Evolutionary conservation across 2,888 invertebrate species (phyloP).

Genomic region (Lagria hirta): DNA sequence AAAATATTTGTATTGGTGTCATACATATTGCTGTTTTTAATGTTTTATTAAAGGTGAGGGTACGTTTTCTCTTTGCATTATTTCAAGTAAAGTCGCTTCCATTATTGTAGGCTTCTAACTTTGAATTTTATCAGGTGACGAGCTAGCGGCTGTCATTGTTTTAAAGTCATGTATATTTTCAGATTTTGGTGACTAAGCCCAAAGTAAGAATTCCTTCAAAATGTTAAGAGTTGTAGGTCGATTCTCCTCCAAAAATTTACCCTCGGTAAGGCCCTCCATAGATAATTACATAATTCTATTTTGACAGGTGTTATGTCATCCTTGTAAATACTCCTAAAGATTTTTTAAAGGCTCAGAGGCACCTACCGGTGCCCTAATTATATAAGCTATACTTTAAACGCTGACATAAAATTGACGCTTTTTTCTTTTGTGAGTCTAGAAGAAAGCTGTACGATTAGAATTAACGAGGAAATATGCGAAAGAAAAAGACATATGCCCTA

Average conservation of each 20-base stretch:
- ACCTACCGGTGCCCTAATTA: conserved; percentile 3
- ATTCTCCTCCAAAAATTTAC: conserved; percentile 39
- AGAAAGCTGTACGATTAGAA: conserved; percentile 17
- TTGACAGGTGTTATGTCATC: conserved; percentile 42
- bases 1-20: too few relatives aligned
- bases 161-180: too few relatives aligned
- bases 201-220: conserved; percentile 44
- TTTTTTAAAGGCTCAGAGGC: conserved; percentile 3
- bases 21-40: too few relatives aligned
- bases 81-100: too few relatives aligned
- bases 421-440: too few relatives aligned
- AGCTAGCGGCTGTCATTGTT: too few relatives aligned
- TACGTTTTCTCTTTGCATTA: too few relatives aligned
- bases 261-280: conserved; percentile 40
- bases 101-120: too few relatives aligned
- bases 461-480: too few relatives aligned
- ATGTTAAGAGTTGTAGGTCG: conserved; percentile 47
- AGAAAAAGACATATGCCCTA: conserved; percentile 40
- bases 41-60: too few relatives aligned
- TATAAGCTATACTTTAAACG: not conserved
- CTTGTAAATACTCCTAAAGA: conserved; percentile 1
- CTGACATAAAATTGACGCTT: conserved; percentile 10
- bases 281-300: conserved; percentile 14
- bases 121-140: too few relatives aligned
- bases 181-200: too few relatives aligned